These are phyloP conservation scores for Macrotis lagotis DNA, from an alignment of 2,113 vertebrate genomes.

Conservation along the genomic window DNA sequence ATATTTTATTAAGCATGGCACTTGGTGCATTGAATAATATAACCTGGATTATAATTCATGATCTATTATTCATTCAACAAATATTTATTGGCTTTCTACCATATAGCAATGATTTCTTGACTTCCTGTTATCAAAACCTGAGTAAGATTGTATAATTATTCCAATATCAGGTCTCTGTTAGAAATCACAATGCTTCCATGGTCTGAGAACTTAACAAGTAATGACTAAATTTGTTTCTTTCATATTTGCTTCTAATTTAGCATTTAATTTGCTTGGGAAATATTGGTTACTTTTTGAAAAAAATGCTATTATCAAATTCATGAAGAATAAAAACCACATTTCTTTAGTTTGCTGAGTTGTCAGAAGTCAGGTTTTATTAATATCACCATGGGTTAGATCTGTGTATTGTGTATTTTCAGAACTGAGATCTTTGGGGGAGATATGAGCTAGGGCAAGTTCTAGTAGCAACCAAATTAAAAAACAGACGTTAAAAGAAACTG, in stretches of 20 bases:
- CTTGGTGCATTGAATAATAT: background rate
- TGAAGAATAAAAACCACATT: background rate
- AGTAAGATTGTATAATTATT: background rate
- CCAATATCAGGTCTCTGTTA: background rate
- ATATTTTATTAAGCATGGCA: background rate
- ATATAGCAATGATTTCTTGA: background rate
- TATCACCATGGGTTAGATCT: background rate
- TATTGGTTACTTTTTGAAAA: background rate
- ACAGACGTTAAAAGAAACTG: background rate
- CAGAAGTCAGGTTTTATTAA: background rate
- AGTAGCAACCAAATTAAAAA: background rate
- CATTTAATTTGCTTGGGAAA: background rate
- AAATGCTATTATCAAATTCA: background rate
- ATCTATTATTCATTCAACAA: background rate
- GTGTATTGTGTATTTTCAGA: background rate
- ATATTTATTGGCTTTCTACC: background rate
- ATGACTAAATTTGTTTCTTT: background rate
- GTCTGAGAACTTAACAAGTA: background rate
- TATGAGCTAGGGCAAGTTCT: background rate
- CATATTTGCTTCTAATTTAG: background rate
- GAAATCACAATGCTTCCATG: background rate
- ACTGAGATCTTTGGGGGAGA: background rate
- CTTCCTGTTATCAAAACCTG: background rate
- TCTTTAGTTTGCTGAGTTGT: background rate
- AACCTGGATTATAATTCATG: background rate